A percentile compares a stretch with the other conserved stretches of the same genome.
These are phyloP conservation scores for Myripristis jacobus DNA, from an alignment of 2,797 vertebrate species.

Conservation along the genomic window DNA sequence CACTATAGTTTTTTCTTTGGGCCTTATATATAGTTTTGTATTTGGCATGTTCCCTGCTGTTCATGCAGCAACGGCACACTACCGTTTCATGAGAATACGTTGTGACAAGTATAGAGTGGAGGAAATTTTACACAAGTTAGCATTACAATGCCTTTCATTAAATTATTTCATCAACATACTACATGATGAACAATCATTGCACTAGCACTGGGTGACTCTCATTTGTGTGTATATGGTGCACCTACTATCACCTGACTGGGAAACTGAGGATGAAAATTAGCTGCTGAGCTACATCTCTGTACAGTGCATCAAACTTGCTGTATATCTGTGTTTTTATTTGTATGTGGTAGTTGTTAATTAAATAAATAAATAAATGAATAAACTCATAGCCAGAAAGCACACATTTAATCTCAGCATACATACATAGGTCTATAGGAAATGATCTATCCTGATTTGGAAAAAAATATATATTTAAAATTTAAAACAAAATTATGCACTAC, in stretches of 20 bases:
- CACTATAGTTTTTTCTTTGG: background rate
- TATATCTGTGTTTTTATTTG: no score
- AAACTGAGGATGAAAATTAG: no score
- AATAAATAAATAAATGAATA: no score
- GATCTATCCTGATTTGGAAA: background rate
- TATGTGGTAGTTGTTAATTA: no score
- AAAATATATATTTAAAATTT: background rate
- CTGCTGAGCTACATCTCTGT: no score
- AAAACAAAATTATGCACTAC: background rate
- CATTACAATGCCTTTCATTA: constrained; percentile 10
- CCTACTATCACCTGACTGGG: no score
- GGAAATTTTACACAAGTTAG: constrained; percentile 28
- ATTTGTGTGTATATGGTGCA: no score
- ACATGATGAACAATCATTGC: constrained; percentile 19
- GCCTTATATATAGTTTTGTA: background rate
- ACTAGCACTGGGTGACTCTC: background rate
- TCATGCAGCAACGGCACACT: background rate
- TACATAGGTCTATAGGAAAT: background rate
- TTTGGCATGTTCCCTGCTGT: constrained; percentile 10
- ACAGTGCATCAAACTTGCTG: no score
- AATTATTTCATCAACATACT: background rate
- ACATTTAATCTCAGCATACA: background rate
- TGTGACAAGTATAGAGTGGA: constrained; percentile 1
- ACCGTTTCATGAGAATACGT: constrained; percentile 5
- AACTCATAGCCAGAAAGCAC: background rate